Evolutionary conservation across 1,140 invertebrate genomes (phyloP), one percentile per base, ranked within the genome.

Genomic region (Luehdorfia chinensis): DNA sequence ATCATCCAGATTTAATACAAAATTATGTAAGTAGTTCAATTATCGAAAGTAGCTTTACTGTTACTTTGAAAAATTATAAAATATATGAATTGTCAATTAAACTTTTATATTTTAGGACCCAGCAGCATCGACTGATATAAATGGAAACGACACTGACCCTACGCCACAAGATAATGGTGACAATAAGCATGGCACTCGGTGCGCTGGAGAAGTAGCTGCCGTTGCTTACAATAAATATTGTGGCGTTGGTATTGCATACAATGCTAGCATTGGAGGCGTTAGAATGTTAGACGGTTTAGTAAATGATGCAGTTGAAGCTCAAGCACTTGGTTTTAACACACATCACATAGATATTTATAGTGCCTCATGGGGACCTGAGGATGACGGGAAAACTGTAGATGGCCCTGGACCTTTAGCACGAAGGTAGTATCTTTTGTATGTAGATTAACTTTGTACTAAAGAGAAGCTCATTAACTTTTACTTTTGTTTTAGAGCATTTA

Each of bases 361-460:
- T 55, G 96, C 96, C 2, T 97, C 96, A 1, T 98, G 97, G 97
- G 97, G 95, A 3, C 95, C 95, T 0, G 96, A 98, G 83, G 96
- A 98, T 75, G 96, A 99, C 87, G 97, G 97, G 2, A 96, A 97
- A 79, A 98, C 97, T 1, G 97, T 99, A 6, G 98, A 99, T 84
- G 98, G 97, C 0, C 98, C 98, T 0, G 97, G 97, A 6, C 95
- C 95, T 15, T 88, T 99, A 45, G 97, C 98, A 12, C 91, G 95
- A 53, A 90, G 94, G 71, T 85, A 81, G 61, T 71, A 6, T 4
- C 19, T 21, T n/a, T 28, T 28, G n/a, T 2, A 28, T 6, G n/a
- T 28, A 21, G 2, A 21, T 21, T 21, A 2, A 21, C 6, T 3
- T 21, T 3, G 19, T 21, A 21, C 2, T 21, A 21, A 21, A 21